These are phyloP conservation scores for Hoplodrina ambigua DNA, from an alignment of 2,888 invertebrate genomes.

Conservation along the genomic window DNA sequence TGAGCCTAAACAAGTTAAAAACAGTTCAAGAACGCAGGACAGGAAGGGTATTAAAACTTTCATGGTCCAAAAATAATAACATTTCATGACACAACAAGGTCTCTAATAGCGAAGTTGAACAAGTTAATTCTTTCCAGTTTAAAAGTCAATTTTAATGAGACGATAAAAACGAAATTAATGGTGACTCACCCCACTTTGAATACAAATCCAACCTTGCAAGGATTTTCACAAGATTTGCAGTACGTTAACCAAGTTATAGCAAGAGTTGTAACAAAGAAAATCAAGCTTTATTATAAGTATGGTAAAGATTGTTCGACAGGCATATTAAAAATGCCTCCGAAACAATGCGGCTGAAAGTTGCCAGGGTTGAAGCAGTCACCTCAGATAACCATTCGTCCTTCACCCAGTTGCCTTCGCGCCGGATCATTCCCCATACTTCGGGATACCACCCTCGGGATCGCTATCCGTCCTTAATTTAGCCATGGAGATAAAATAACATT, in stretches of 20 bases:
- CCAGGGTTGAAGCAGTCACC: constrained; percentile 58
- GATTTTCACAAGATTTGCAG: constrained; percentile 63
- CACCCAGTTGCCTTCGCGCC: constrained; percentile 58
- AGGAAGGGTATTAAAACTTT: constrained; percentile 27
- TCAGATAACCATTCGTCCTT: constrained; percentile 61
- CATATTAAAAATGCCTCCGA: constrained; percentile 42
- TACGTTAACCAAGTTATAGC: constrained; percentile 22
- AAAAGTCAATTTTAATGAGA: constrained; percentile 57
- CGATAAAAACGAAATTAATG: constrained; percentile 53
- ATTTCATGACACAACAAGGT: constrained; percentile 41
- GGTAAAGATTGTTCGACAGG: constrained; percentile 23
- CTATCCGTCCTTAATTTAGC: constrained; percentile 56
- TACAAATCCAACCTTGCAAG: constrained; percentile 59
- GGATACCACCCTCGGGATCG: constrained; percentile 54
- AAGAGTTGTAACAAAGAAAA: constrained; percentile 8
- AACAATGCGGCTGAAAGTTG: constrained; percentile 62
- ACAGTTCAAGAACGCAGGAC: constrained; percentile 29
- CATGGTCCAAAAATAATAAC: constrained; percentile 41
- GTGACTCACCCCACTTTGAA: constrained; percentile 51
- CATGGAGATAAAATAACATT: constrained; percentile 54
- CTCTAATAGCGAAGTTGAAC: constrained; percentile 29
- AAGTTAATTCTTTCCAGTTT: constrained; percentile 38
- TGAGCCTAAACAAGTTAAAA: constrained; percentile 13
- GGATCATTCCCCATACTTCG: constrained; percentile 49
- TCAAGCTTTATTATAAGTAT: neutral